Conservation (phyloP, 1,140 invertebrate genomes). For the Pygmarrhopalites habei region DNA sequence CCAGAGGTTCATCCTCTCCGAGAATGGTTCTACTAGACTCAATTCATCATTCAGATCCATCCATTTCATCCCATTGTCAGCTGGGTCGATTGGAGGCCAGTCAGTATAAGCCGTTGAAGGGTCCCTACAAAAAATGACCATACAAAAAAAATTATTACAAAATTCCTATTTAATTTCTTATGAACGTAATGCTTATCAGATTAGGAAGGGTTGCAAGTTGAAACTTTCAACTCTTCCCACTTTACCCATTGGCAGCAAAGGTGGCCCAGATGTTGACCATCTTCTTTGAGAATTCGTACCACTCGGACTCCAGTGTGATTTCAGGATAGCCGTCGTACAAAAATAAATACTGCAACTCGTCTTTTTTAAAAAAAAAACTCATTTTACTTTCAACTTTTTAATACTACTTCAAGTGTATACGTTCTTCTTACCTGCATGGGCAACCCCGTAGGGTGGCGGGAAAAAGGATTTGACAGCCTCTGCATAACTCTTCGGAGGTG, state of each 20-base stretch:
- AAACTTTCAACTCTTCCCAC: background rate
- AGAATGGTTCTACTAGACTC: background rate
- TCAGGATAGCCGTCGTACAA: background rate
- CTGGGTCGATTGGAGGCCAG: background rate
- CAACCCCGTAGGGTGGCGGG: slow-evolving; percentile 1
- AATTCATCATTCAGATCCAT: background rate
- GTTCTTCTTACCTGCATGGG: too few species aligned
- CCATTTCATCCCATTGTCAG: slow-evolving; percentile 4
- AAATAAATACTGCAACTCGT: slow-evolving; percentile 10
- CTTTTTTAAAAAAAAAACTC: background rate
- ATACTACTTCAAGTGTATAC: background rate
- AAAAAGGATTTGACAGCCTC: background rate
- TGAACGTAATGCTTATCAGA: background rate
- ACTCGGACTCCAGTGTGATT: background rate
- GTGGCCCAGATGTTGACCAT: background rate
- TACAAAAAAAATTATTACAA: background rate
- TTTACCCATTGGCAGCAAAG: slow-evolving; percentile 5
- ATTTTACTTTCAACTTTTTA: background rate
- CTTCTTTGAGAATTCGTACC: background rate
- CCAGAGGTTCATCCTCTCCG: background rate
- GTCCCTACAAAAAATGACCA: background rate
- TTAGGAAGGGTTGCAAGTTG: background rate
- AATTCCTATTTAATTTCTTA: background rate
- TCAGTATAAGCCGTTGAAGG: background rate
- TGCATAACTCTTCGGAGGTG: background rate